These are phyloP conservation scores for Dichetophora obliterata DNA, from an alignment of 2,888 invertebrate species.

Conservation along the genomic window DNA sequence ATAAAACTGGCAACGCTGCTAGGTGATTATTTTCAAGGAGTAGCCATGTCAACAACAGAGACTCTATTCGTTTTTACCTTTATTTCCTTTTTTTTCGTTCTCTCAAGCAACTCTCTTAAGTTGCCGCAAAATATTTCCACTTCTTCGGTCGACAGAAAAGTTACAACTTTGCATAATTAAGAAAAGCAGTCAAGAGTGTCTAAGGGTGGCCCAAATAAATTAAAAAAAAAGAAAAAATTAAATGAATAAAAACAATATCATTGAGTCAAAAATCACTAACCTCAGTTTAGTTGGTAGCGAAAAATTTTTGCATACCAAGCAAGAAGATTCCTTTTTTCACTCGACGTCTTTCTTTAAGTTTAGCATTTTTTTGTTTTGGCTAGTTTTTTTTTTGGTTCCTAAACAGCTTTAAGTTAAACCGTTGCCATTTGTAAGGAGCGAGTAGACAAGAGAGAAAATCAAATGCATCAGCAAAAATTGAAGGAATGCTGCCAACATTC, in stretches of 20 bases:
- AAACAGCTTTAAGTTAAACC: neutral
- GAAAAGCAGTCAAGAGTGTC: conserved; percentile 17
- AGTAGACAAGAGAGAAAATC: neutral
- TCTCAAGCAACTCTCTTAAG: too few species aligned
- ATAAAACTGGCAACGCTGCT: neutral
- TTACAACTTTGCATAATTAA: conserved; percentile 4
- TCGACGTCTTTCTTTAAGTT: neutral
- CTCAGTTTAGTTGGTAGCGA: neutral
- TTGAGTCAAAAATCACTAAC: too few species aligned
- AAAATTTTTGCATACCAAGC: neutral
- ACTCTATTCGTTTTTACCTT: neutral
- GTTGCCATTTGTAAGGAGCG: neutral
- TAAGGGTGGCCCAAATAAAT: neutral
- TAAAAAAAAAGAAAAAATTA: neutral
- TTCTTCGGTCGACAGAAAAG: neutral
- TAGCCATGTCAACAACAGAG: conserved; percentile 13
- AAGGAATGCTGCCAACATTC: conserved; percentile 11
- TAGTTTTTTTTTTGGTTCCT: neutral
- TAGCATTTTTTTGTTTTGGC: neutral
- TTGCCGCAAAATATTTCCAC: neutral
- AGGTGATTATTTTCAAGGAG: neutral
- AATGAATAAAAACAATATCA: too few species aligned
- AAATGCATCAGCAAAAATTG: neutral
- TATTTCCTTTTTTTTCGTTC: too few species aligned
- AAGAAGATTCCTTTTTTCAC: neutral